Conservation (phyloP, 2,888 invertebrate genomes). For the Mimumesa dahlbomi region DNA sequence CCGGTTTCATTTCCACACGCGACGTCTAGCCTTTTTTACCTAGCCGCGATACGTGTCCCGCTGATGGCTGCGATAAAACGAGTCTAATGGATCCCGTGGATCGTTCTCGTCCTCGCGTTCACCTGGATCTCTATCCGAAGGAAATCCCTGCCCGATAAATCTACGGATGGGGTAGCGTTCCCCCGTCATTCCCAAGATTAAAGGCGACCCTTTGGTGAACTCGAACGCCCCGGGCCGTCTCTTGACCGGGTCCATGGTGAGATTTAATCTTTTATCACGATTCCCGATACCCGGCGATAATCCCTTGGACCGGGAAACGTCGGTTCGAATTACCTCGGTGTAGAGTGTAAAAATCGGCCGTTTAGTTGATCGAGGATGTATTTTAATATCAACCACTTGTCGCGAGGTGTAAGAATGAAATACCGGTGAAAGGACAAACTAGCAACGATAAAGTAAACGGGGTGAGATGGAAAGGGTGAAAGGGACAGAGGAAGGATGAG, state of each 20-base stretch:
- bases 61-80: conserved; percentile 29
- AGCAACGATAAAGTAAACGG: conserved; percentile 9
- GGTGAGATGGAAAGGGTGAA: background rate
- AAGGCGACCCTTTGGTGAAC: conserved; percentile 22
- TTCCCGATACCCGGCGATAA: conserved; percentile 44
- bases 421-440: background rate
- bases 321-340: no score
- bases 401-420: conserved; percentile 1
- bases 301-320: conserved; percentile 10
- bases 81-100: conserved; percentile 19
- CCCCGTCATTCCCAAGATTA: conserved; percentile 60
- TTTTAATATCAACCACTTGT: background rate
- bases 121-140: conserved; percentile 23
- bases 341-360: no score
- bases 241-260: no score
- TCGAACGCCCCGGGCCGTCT: background rate
- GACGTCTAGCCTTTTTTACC: conserved; percentile 1
- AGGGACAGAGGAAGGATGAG: background rate
- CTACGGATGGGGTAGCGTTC: conserved; percentile 4
- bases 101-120: background rate
- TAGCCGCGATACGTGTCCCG: background rate
- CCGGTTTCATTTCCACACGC: conserved; percentile 3
- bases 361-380: no score
- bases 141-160: conserved; percentile 2
- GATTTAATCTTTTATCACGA: conserved; percentile 61